Conservation (phyloP, 2,888 invertebrate species). For the Aphidoletes aphidimyza region DNA sequence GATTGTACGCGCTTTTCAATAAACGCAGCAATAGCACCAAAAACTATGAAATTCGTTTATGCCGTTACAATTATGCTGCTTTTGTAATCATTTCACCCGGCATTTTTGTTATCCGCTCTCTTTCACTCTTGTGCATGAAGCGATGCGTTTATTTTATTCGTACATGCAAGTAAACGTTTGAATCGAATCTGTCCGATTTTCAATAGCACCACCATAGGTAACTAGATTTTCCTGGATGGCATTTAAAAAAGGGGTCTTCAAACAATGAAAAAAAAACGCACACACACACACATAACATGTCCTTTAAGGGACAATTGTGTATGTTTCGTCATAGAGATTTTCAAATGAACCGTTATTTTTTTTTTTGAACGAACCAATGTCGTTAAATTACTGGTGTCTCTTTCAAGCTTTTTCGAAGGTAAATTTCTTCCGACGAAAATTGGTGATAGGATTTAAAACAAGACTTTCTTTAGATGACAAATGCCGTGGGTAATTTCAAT, state of each 20-base stretch:
- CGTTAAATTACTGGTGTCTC: neutral
- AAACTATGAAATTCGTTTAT: neutral
- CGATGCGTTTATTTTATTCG: neutral
- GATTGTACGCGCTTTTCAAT: neutral
- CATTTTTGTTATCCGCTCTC: neutral
- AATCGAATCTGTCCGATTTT: conserved; percentile 22
- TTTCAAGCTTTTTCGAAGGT: neutral
- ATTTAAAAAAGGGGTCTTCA: conserved; percentile 52
- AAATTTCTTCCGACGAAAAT: no score
- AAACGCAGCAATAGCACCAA: neutral
- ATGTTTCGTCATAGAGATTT: neutral
- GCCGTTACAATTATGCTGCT: conserved; percentile 28
- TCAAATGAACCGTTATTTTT: conserved; percentile 49
- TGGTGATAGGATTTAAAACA: no score
- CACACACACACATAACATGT: no score
- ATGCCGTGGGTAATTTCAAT: no score
- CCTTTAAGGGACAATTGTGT: neutral
- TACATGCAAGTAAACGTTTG: neutral
- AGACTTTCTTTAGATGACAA: no score
- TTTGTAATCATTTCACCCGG: neutral
- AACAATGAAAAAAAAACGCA: conserved; percentile 16
- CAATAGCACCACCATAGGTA: neutral
- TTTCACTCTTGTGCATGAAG: neutral
- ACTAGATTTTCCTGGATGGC: conserved; percentile 32
- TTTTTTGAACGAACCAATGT: neutral